Evolutionary conservation across 2,113 vertebrate species (phyloP).

Genomic region (Odocoileus virginianus): DNA sequence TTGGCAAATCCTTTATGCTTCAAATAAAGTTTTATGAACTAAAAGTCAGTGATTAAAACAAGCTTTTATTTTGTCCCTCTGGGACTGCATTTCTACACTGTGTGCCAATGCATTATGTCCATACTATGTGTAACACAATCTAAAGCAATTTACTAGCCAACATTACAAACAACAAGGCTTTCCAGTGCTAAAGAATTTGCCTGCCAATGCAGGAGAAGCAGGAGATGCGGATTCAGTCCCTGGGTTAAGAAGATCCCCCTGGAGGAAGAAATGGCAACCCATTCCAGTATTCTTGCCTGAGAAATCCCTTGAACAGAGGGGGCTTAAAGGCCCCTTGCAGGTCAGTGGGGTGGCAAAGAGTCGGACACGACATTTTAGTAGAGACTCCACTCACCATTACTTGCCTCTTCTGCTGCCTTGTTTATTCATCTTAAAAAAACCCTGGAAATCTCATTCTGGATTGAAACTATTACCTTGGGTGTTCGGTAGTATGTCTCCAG

Average conservation of each 20-base stretch:
- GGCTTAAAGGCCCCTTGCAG: background rate
- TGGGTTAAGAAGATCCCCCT: background rate
- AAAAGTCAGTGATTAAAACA: background rate
- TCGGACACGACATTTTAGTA: background rate
- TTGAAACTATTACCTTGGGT: background rate
- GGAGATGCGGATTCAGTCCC: background rate
- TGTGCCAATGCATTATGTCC: background rate
- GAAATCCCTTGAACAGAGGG: background rate
- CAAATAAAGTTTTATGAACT: background rate
- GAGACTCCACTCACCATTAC: background rate
- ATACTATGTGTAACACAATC: background rate
- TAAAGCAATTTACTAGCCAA: background rate
- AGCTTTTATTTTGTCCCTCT: background rate
- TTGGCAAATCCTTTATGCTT: background rate
- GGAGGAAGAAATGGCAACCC: background rate
- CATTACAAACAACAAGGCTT: background rate
- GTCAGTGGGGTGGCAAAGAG: background rate
- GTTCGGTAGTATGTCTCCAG: background rate
- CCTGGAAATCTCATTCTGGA: background rate
- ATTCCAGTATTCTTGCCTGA: background rate
- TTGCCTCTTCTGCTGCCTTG: background rate
- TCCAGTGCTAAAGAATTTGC: background rate
- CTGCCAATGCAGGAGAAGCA: background rate
- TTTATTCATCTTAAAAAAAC: background rate
- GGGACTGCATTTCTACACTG: background rate